Evolutionary conservation across 1,140 invertebrate species (phyloP).

Genomic region (Trachymyrmex cornetzi): DNA sequence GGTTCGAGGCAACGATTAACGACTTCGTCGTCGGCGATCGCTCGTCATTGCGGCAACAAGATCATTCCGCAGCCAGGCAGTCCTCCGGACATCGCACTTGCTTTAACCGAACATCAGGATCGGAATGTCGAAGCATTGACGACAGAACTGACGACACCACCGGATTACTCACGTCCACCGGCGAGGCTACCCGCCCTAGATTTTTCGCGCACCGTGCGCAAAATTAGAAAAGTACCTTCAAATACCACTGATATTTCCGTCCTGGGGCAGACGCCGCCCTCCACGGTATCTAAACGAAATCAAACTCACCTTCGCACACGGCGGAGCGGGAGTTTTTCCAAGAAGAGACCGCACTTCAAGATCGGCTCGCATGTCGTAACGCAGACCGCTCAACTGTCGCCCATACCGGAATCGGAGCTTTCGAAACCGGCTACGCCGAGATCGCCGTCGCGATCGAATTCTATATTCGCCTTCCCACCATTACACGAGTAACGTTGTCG

Average conservation of each 20-base stretch:
- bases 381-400: conserved; percentile 88
- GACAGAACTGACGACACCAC: not conserved
- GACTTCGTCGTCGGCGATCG: conserved; percentile 63
- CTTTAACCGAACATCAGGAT: conserved; percentile 33
- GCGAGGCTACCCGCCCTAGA: conserved; percentile 35
- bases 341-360: conserved; percentile 83
- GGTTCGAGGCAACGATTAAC: conserved; percentile 75
- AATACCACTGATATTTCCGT: conserved; percentile 35
- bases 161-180: conserved; percentile 3
- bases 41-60: conserved; percentile 73
- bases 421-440: conserved; percentile 91
- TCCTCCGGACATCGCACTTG: not conserved
- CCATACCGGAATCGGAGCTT: conserved; percentile 91
- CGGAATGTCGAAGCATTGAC: not conserved
- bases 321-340: conserved; percentile 74
- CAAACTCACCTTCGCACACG: conserved; percentile 77
- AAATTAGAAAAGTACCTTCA: conserved; percentile 6
- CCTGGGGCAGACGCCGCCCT: not conserved
- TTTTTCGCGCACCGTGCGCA: conserved; percentile 22
- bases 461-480: conserved; percentile 80
- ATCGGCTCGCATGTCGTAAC: conserved; percentile 84
- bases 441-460: conserved; percentile 86
- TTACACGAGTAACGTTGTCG: conserved; percentile 63
- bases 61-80: conserved; percentile 70
- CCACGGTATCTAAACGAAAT: conserved; percentile 69